Conservation (phyloP, 2,113 vertebrate genomes). For the Myodes glareolus region DNA sequence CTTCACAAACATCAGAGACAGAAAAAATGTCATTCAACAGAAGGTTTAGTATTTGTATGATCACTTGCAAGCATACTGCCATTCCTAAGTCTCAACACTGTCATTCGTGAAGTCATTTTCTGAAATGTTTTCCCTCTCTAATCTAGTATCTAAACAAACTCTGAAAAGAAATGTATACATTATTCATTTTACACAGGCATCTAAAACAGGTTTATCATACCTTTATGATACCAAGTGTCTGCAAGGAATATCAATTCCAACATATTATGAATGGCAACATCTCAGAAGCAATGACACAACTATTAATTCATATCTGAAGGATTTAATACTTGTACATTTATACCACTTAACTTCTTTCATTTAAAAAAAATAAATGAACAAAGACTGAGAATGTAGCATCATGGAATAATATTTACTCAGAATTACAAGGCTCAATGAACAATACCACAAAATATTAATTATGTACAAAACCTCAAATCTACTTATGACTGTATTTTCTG, state of each 20-base stretch:
- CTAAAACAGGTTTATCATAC: not conserved
- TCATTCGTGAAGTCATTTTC: conserved; percentile 6
- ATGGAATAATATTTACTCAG: not conserved
- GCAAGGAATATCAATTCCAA: not conserved
- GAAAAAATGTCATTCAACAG: not conserved
- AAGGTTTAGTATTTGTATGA: not conserved
- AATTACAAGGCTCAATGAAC: not conserved
- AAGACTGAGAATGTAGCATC: not conserved
- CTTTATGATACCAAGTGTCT: not conserved
- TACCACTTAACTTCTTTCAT: not conserved
- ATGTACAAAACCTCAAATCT: not conserved
- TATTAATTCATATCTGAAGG: not conserved
- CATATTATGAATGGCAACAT: not conserved
- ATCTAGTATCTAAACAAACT: not conserved
- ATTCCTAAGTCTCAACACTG: not conserved
- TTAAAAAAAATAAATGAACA: not conserved
- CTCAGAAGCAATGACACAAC: not conserved
- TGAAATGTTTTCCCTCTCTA: not conserved
- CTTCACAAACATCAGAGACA: not conserved
- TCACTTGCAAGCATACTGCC: not conserved
- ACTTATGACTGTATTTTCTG: no score
- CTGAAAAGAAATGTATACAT: not conserved
- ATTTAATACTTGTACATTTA: not conserved
- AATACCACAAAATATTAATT: not conserved
- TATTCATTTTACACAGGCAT: not conserved